Conservation (phyloP, 2,113 vertebrate genomes). For the Alligator mississippiensis region DNA sequence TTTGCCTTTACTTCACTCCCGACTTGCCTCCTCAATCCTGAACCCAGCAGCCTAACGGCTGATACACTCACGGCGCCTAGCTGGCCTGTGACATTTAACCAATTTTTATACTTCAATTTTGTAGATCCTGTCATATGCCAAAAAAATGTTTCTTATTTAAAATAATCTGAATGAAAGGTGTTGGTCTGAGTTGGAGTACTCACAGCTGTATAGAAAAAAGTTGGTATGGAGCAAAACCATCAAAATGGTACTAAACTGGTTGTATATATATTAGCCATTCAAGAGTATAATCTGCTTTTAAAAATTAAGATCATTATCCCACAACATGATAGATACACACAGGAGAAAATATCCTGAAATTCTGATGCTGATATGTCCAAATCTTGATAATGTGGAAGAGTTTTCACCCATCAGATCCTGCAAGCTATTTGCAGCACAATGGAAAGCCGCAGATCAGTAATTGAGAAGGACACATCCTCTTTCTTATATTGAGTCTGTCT, state of each 20-base stretch:
- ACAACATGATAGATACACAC: constrained; percentile 11
- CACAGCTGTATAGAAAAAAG: background rate
- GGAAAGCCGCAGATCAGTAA: constrained; percentile 64
- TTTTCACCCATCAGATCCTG: constrained; percentile 66
- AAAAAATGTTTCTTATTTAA: constrained; percentile 26
- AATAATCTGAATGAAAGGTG: background rate
- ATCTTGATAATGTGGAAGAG: constrained; percentile 60
- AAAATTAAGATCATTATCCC: constrained; percentile 26
- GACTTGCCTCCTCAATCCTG: no score
- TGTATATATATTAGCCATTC: constrained; percentile 5
- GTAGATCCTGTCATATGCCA: background rate
- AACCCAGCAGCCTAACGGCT: no score
- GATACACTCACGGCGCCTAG: no score
- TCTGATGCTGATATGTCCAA: constrained; percentile 38
- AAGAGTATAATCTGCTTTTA: constrained; percentile 59
- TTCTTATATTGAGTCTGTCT: constrained; percentile 58
- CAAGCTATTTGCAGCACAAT: constrained; percentile 56
- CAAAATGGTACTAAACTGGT: background rate
- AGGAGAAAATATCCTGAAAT: constrained; percentile 43
- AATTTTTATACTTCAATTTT: background rate
- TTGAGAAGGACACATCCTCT: constrained; percentile 73
- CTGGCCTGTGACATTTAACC: background rate
- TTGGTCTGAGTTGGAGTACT: background rate
- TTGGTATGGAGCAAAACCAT: background rate
- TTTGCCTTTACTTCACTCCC: no score